A percentile compares a stretch with the other conserved stretches of the same genome.
Conservation (phyloP, 2,113 vertebrate species). For the Apus apus region DNA sequence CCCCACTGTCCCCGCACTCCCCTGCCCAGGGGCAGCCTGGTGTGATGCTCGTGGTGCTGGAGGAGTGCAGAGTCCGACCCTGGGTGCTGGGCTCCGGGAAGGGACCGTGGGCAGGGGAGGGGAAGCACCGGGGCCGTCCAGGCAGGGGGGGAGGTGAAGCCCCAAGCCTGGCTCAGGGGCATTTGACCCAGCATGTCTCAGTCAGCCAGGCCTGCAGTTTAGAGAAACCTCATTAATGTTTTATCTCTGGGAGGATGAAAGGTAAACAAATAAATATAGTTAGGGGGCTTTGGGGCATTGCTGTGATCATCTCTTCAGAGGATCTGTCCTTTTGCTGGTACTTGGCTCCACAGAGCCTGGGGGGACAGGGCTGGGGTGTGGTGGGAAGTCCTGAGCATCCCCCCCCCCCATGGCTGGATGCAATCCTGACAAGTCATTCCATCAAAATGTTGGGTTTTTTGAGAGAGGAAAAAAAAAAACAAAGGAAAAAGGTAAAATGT, state of each 20-base stretch:
- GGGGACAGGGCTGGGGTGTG: no score
- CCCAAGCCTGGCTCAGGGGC: not conserved
- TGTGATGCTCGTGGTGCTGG: not conserved
- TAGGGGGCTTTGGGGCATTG: slow-evolving; percentile 6
- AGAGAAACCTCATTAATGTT: slow-evolving; percentile 10
- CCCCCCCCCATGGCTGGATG: no score
- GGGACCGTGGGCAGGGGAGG: fast-evolving
- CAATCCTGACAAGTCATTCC: not conserved
- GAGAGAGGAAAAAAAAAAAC: not conserved
- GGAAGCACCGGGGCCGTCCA: not conserved
- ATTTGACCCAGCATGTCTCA: not conserved
- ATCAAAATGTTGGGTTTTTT: not conserved
- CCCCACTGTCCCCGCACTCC: fast-evolving
- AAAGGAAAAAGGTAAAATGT: not conserved
- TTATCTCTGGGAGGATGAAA: not conserved
- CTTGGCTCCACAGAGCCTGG: not conserved
- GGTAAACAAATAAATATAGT: not conserved
- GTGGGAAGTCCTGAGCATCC: no score
- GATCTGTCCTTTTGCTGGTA: not conserved
- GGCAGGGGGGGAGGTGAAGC: not conserved
- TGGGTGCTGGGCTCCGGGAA: not conserved
- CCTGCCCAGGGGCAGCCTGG: not conserved
- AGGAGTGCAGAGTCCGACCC: not conserved
- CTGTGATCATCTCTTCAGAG: not conserved
- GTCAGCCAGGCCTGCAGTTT: not conserved